Conservation (phyloP, 2,797 vertebrate species). For the Anguilla marmorata region DNA sequence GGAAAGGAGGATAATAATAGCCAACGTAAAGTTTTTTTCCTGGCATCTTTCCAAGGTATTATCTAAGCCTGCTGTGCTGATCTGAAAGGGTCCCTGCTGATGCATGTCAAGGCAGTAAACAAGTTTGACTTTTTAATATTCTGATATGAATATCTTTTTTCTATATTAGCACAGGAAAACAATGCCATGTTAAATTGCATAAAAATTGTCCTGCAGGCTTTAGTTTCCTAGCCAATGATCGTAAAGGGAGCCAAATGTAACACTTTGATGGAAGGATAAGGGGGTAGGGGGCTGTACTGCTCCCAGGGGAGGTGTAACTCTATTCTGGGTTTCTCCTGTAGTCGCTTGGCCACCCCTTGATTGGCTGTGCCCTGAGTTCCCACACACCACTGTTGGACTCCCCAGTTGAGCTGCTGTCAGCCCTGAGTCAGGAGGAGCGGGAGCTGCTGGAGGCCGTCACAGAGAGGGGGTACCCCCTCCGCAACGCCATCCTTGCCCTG, state of each 20-base stretch:
- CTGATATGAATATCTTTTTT: no score
- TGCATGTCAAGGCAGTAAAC: background rate
- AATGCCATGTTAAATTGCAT: background rate
- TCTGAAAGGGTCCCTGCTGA: background rate
- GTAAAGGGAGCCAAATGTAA: background rate
- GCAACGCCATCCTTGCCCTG: constrained; percentile 84
- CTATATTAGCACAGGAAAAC: background rate
- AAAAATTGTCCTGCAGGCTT: background rate
- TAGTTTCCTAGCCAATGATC: background rate
- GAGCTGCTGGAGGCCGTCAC: constrained; percentile 85
- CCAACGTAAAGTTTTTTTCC: background rate
- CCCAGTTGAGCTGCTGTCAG: constrained; percentile 79
- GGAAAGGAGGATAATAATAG: background rate
- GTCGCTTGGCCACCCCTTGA: constrained; percentile 61
- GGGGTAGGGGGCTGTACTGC: background rate
- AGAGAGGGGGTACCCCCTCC: constrained; percentile 81
- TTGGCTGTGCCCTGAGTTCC: constrained; percentile 56
- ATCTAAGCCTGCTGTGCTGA: background rate
- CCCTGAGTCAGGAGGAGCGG: constrained; percentile 86
- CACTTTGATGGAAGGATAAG: background rate
- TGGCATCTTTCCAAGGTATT: background rate
- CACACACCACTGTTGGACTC: constrained; percentile 67
- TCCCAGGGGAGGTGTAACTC: constrained; percentile 13
- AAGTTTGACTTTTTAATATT: background rate
- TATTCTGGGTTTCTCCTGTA: constrained; percentile 52